Percentiles rank a stretch among this genome's conserved stretches.
Conservation (phyloP, 2,888 invertebrate genomes). For the Eupithecia exiguata region DNA sequence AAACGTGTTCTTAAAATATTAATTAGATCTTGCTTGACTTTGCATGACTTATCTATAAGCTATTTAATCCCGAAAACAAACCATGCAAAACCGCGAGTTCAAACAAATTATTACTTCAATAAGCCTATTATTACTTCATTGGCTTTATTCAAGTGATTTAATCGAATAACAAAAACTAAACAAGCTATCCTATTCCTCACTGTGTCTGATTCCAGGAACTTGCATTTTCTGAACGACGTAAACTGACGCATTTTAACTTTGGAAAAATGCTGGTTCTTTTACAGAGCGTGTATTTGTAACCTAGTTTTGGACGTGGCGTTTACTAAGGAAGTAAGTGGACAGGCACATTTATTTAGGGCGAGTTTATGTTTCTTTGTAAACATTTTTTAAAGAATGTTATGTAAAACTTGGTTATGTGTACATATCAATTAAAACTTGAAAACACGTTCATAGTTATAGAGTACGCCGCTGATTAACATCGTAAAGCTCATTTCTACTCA, state of each 20-base stretch:
- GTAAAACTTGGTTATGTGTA: background rate
- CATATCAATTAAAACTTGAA: background rate
- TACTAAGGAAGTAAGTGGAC: slow-evolving; percentile 15
- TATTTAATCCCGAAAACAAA: too few relatives aligned
- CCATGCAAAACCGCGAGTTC: too few relatives aligned
- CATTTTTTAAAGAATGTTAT: background rate
- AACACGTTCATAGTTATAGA: background rate
- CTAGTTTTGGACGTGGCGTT: slow-evolving; percentile 16
- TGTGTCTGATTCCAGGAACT: slow-evolving; percentile 10
- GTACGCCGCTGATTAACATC: background rate
- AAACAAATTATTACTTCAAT: too few relatives aligned
- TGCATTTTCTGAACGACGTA: slow-evolving; percentile 21
- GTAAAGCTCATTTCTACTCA: background rate
- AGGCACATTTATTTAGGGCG: background rate
- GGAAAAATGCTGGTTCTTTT: slow-evolving; percentile 20
- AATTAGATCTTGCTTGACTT: too few relatives aligned
- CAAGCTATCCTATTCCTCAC: background rate
- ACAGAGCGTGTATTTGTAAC: slow-evolving; percentile 25
- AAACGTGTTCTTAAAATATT: too few relatives aligned
- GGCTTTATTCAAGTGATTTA: too few relatives aligned
- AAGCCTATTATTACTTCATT: too few relatives aligned
- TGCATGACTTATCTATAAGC: too few relatives aligned
- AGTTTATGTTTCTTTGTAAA: background rate
- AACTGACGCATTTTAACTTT: slow-evolving; percentile 28
- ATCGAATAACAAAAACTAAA: background rate